Conservation (phyloP, 2,113 vertebrate species). For the Hystrix brachyura region DNA sequence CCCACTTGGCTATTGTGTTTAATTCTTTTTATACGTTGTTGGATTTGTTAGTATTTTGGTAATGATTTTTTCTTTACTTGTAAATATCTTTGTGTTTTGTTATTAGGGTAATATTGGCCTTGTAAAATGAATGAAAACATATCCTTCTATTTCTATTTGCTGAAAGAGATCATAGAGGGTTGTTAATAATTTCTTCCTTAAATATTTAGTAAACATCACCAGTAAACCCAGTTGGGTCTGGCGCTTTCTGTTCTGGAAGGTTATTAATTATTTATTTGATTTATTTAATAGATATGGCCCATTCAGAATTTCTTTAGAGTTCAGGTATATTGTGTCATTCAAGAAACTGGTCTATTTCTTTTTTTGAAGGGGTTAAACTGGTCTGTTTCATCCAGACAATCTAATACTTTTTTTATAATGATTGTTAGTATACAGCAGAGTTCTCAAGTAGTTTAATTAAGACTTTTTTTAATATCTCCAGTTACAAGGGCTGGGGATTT, state of each 20-base stretch:
- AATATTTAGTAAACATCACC: background rate
- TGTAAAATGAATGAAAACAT: background rate
- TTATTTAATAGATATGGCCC: background rate
- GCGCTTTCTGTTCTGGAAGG: background rate
- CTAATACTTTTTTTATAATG: background rate
- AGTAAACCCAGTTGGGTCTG: background rate
- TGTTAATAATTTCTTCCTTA: background rate
- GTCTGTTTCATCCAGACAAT: background rate
- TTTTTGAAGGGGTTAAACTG: background rate
- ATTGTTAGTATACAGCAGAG: background rate
- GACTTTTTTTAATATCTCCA: background rate
- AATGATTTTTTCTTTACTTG: background rate
- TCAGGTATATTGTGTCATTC: background rate
- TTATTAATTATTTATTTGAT: background rate
- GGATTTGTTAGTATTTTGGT: background rate
- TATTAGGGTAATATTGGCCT: background rate
- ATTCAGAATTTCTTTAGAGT: background rate
- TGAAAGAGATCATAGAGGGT: background rate
- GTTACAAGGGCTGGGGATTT: background rate
- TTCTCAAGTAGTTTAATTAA: background rate
- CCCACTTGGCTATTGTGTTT: background rate
- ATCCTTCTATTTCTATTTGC: background rate
- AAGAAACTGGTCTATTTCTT: background rate
- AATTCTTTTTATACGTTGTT: background rate
- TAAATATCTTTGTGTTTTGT: background rate